These are phyloP conservation scores for Rhabdomys dilectus DNA, from an alignment of 2,113 vertebrate species.

Conservation along the genomic window DNA sequence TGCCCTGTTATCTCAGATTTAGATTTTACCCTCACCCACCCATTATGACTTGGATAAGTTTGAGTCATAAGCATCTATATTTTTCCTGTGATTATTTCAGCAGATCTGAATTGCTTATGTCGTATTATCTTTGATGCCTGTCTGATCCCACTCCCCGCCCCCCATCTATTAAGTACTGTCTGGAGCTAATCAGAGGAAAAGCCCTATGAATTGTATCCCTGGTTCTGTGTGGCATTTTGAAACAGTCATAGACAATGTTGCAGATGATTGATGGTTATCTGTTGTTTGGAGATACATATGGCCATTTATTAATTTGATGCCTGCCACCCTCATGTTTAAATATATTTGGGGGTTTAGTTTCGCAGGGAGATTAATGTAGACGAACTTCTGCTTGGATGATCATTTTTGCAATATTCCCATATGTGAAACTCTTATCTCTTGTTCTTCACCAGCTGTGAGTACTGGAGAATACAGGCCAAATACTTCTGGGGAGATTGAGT, in stretches of 20 bases:
- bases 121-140: conserved; percentile 49
- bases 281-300: conserved; percentile 45
- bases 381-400: background rate
- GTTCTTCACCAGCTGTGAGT: background rate
- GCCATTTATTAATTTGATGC: conserved; percentile 62
- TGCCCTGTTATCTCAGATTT: conserved; percentile 34
- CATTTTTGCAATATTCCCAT: conserved; percentile 56
- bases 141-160: conserved; percentile 35
- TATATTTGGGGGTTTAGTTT: conserved; percentile 54
- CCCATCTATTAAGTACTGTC: conserved; percentile 49
- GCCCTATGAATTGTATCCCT: conserved; percentile 41
- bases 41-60: conserved; percentile 37
- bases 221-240: conserved; percentile 34
- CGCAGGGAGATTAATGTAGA: conserved; percentile 9
- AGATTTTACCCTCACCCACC: background rate
- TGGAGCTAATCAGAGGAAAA: conserved; percentile 70
- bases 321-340: conserved; percentile 56
- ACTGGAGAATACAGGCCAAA: background rate
- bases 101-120: conserved; percentile 33
- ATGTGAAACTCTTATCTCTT: conserved; percentile 19
- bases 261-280: conserved; percentile 37
- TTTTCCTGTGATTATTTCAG: conserved; percentile 39
- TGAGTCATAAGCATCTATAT: background rate
- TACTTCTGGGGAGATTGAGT: background rate
- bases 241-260: conserved; percentile 44